Base-by-base conservation (phyloP, 1,140 invertebrate genomes). In the Leptinotarsa defecta region DNA sequence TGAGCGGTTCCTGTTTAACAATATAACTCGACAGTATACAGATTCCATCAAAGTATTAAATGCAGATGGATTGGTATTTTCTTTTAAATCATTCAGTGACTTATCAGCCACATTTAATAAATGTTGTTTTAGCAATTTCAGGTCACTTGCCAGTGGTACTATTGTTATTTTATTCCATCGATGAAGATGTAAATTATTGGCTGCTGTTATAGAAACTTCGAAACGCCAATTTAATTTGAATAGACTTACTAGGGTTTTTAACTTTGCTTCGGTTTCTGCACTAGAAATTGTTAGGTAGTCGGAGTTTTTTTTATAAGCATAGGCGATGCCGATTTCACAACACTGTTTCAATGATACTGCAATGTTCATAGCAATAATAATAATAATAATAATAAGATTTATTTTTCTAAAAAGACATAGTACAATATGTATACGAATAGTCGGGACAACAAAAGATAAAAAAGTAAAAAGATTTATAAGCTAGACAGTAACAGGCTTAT, bases 91-190 rank as follows among this genome's bases (percentile, higher is more conserved):
- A 62, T 20, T 43, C 57, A 75, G 24, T 22, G 77, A 75, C 13
- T 61, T 6, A 13, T 74, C 52, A 34, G 81, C 76, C 64, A 76
- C 70, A n/a, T 24, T 22, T 34, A 74, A 71, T 17, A 83, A 73
- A 57, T 57, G n/a, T 17, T 19, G 13, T 57, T 19, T 57, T 19
- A 57, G 6, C n/a, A 57, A 17, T 57, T 57, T 57, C 65, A 84
- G 77, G 70, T 85, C 84, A 79, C 77, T 81, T 20, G 83, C 82
- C 43, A 85, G 77, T 15, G 82, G 83, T 11, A 84, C 77, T 19
- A 84, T 82, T 48, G 80, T 84, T 73, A 83, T 64, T 65, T 83
- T 83, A 61, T 83, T 83, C 78, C 76, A 83, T 76, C 83, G 84
- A 22, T 83, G 83, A 24, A 70, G 71, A 75, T 83, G 81, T 48